Base-by-base conservation (phyloP, 2,797 vertebrate genomes). In the Echiichthys vipera region DNA sequence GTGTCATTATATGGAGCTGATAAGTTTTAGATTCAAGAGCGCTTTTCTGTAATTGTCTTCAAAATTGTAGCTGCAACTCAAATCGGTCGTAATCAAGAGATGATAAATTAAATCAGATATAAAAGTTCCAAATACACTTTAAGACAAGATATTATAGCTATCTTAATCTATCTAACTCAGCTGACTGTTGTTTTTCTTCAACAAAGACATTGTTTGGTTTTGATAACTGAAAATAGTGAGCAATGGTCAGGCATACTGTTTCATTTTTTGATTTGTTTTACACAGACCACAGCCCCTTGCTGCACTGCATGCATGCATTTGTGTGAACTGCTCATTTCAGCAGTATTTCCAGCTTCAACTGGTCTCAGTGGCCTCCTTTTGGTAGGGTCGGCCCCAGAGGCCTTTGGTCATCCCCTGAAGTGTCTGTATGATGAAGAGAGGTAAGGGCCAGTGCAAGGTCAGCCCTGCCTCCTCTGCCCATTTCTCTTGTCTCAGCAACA, bases 401-500 rank as follows among this genome's bases (percentile, higher is more conserved):
- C 77, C 70, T 68, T 40, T 65, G 77, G 61, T 71, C 67, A 74
- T 61, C 74, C 84, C 77, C 71, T 67, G 43, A 80, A 57, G 85
- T 89, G 84, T 89, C 72, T 55, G 46, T 54, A 69, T 88, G 84
- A 90, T 85, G 62, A 77, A 90, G 73, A 77, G 86, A 81, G 79
- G 66, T 78, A 77, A 68, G 53, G 84, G 80, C 83, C 84, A 73
- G 63, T 61, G 62, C 78, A 83, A 90, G 90, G 88, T 92, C 84
- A 81, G 69, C 51, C 71, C 36, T 65, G 54, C 55, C 78, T 69
- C 56, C 59, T 64, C 71, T 47, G 43, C 53, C 80, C 59, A 71
- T 87, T 81, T 75, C 71, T 88, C 78, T 55, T 45, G 59, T 46
- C 65, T 59, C 78, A 67, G 65, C 74, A 72, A 43, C 65, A 25